Conservation (phyloP, 2,888 invertebrate species). For the Monopis laevigella region DNA sequence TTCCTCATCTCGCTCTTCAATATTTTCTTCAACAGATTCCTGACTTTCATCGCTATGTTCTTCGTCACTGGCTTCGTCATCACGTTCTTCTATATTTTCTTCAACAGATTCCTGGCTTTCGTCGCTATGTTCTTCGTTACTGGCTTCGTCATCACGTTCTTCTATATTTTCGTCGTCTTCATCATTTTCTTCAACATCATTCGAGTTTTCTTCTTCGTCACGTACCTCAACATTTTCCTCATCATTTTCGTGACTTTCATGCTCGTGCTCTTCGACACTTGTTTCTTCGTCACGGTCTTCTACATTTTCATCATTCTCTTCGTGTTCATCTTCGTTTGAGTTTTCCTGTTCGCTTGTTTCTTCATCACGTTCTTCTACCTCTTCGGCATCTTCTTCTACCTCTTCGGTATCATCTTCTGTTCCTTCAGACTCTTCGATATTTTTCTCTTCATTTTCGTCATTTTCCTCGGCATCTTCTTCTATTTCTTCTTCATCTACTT, state of each 20-base stretch:
- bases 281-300: constrained; percentile 12
- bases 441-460: constrained; percentile 16
- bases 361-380: constrained; percentile 1
- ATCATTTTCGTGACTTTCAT: constrained; percentile 7
- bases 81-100: constrained; percentile 6
- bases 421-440: background rate
- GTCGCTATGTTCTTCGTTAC: constrained; percentile 16
- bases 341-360: background rate
- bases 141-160: constrained; percentile 11
- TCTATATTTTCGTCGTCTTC: constrained; percentile 10
- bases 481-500: constrained; percentile 15
- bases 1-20: constrained; percentile 14
- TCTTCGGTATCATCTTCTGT: constrained; percentile 8
- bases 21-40: constrained; percentile 4
- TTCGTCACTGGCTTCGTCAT: constrained; percentile 1
- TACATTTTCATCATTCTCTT: constrained; percentile 5
- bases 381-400: background rate
- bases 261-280: constrained; percentile 15
- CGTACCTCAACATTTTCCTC: constrained; percentile 9
- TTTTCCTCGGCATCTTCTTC: constrained; percentile 16
- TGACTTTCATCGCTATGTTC: constrained; percentile 1
- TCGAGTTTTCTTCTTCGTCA: background rate
- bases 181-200: constrained; percentile 2
- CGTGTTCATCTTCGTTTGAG: constrained; percentile 5
- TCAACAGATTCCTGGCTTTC: constrained; percentile 15